A percentile compares a stretch with the other conserved stretches of the same genome.
Evolutionary conservation across 2,113 vertebrate species (phyloP).

Genomic region (Pedionomus torquatus): DNA sequence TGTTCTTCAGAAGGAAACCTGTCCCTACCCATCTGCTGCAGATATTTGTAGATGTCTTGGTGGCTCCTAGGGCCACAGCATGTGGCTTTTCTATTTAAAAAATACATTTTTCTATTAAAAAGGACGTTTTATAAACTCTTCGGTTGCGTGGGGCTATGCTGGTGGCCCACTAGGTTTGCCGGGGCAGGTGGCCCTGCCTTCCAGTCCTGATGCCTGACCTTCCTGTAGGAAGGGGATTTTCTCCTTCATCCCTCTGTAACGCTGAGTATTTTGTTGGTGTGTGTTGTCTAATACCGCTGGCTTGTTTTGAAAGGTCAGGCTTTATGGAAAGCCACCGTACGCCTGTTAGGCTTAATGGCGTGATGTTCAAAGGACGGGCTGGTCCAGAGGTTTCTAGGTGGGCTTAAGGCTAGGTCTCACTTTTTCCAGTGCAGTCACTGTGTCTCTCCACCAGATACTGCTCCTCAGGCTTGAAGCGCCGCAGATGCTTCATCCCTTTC

Average conservation of each 20-base stretch:
- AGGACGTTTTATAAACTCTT: background rate
- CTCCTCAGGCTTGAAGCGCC: background rate
- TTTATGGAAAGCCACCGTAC: constrained; percentile 11
- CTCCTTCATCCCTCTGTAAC: background rate
- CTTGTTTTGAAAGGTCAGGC: constrained; percentile 12
- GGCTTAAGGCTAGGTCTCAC: background rate
- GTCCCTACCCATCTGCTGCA: background rate
- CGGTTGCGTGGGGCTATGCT: background rate
- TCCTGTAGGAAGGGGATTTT: background rate
- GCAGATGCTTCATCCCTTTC: background rate
- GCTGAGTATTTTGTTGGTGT: background rate
- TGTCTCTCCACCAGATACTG: background rate
- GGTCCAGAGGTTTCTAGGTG: background rate
- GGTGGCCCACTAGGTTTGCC: background rate
- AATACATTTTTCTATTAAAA: no score
- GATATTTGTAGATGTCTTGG: background rate
- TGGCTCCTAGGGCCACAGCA: background rate
- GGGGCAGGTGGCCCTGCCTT: background rate
- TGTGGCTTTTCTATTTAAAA: no score
- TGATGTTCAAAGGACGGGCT: background rate
- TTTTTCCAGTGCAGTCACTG: background rate
- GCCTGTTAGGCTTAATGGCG: background rate
- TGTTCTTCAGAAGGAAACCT: background rate
- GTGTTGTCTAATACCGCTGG: background rate
- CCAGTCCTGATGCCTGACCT: background rate